phyloP scores from a whole-genome alignment of 2,113 vertebrate species.

The Rhabdornis inornatus region DNA sequence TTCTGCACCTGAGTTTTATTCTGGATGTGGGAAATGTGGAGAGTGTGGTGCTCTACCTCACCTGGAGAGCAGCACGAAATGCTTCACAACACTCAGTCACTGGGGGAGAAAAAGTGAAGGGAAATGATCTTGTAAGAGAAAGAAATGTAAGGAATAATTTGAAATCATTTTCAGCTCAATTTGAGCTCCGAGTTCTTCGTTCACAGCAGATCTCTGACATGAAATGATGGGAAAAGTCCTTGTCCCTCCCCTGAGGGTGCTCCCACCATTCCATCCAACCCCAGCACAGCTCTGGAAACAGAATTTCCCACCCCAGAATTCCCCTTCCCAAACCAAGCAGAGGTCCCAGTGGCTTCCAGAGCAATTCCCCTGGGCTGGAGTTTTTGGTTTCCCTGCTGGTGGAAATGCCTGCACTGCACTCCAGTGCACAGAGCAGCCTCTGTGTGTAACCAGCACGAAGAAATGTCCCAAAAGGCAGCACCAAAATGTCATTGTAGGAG shows the following conservation, averaged over 20 bases:
- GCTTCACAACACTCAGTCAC: neutral
- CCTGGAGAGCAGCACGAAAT: neutral
- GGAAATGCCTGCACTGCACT: neutral
- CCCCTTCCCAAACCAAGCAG: neutral
- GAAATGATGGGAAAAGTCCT: neutral
- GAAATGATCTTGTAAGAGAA: neutral
- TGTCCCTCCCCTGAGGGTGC: neutral
- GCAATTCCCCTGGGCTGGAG: neutral
- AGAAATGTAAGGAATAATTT: neutral
- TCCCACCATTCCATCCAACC: neutral
- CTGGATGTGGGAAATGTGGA: neutral
- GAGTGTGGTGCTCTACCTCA: too few relatives aligned
- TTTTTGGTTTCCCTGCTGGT: neutral
- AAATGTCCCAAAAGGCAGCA: neutral
- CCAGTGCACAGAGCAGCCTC: neutral
- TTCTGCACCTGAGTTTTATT: neutral
- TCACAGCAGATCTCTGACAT: neutral
- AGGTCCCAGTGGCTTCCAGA: neutral
- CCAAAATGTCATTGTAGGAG: neutral
- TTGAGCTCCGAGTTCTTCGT: neutral
- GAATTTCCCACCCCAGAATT: neutral
- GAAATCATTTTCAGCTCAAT: neutral
- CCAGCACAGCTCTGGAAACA: neutral
- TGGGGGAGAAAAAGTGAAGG: neutral
- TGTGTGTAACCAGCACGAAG: accelerated